These are phyloP conservation scores for Heliothis subflexa DNA, from an alignment of 1,140 invertebrate species.

Conservation along the genomic window DNA sequence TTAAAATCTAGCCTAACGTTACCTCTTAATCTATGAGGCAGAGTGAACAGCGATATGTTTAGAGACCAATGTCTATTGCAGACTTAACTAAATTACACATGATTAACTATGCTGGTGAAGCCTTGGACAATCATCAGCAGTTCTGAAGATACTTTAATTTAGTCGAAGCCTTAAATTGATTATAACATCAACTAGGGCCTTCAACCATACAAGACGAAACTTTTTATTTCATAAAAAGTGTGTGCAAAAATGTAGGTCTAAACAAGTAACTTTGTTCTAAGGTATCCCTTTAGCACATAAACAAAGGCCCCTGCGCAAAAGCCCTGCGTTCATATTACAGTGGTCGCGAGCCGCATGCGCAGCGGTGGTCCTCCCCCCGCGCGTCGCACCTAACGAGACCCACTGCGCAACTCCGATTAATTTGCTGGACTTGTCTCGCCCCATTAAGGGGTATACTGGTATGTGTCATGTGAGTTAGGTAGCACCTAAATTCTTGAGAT, in stretches of 20 bases:
- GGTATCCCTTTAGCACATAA: constrained; percentile 52
- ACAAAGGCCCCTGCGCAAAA: constrained; percentile 58
- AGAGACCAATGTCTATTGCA: too few species aligned
- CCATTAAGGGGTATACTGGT: constrained; percentile 28
- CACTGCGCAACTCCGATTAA: constrained; percentile 62
- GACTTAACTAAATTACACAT: too few species aligned
- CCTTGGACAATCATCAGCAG: too few species aligned
- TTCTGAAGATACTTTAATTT: too few species aligned
- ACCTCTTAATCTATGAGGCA: too few species aligned
- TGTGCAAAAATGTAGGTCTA: neutral
- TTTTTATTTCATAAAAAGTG: neutral
- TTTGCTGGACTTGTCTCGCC: constrained; percentile 54
- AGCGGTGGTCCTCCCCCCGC: constrained; percentile 67
- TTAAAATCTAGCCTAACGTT: too few species aligned
- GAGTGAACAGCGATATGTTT: too few species aligned
- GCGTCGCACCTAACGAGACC: constrained; percentile 63
- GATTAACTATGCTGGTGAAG: too few species aligned
- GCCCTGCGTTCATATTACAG: constrained; percentile 67
- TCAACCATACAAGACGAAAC: neutral
- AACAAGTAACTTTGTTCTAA: neutral
- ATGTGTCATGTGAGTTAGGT: neutral
- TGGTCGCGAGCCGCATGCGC: constrained; percentile 64
- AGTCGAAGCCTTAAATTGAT: too few species aligned
- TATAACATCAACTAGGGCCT: too few species aligned
- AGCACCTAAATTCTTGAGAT: too few species aligned